Conservation (phyloP, 92 coral and sea anemone genomes). For the Chrysogorgia sp. region DNA sequence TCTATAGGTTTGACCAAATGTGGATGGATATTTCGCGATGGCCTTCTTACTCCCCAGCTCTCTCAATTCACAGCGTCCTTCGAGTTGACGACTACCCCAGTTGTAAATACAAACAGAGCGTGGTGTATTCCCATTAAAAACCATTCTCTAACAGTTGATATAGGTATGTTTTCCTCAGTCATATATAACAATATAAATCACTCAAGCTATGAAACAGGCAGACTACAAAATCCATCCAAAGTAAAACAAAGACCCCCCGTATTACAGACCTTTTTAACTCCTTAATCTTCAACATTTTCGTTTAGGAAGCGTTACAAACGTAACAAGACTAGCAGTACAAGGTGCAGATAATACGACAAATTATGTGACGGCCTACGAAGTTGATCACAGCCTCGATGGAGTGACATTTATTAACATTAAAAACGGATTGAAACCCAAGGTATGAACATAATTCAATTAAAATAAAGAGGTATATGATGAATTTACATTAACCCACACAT, state of each 20-base stretch:
- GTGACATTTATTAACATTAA: slow-evolving; percentile 5
- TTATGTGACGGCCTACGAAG: slow-evolving; percentile 37
- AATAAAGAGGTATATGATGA: no score
- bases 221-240: neutral
- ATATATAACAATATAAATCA: neutral
- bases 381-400: slow-evolving; percentile 37
- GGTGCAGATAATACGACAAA: slow-evolving; percentile 13
- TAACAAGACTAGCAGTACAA: slow-evolving; percentile 38
- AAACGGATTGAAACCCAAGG: slow-evolving; percentile 42
- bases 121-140: slow-evolving; percentile 44
- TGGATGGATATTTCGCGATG: slow-evolving; percentile 40
- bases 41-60: slow-evolving; percentile 13
- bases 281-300: neutral
- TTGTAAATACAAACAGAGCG: slow-evolving; percentile 17
- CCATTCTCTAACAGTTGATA: slow-evolving; percentile 31
- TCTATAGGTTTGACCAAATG: slow-evolving; percentile 6
- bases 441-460: neutral
- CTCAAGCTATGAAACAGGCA: no score
- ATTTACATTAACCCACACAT: no score
- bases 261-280: neutral
- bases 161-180: slow-evolving; percentile 8
- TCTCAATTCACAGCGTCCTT: slow-evolving; percentile 16
- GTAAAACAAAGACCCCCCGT: neutral
- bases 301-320: slow-evolving; percentile 39
- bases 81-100: slow-evolving; percentile 22